Conservation (phyloP, 53 echinoderm and acorn worm genomes). For the Mesocentrotus franciscanus region DNA sequence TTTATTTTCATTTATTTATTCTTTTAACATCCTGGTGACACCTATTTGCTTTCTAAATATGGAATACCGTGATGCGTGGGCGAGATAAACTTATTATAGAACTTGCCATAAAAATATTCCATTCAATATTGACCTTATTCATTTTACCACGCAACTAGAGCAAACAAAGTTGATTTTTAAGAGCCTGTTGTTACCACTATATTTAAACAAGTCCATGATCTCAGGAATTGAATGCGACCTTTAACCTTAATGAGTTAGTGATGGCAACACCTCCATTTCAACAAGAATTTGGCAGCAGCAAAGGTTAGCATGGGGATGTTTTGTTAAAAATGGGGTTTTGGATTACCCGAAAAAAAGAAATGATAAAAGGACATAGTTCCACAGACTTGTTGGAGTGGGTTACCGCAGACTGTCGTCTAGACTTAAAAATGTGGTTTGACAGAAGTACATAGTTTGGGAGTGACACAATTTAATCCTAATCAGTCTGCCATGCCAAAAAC, state of each 20-base stretch:
- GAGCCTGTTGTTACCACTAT: neutral
- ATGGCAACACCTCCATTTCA: neutral
- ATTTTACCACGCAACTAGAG: neutral
- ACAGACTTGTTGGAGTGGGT: neutral
- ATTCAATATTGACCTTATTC: neutral
- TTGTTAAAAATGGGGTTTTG: neutral
- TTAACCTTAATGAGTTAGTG: neutral
- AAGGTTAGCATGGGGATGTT: neutral
- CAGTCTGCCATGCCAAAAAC: neutral
- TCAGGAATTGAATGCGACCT: neutral
- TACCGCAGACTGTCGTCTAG: slow-evolving; percentile 5
- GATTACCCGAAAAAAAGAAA: neutral
- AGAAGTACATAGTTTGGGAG: neutral
- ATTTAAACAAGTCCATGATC: neutral
- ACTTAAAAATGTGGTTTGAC: slow-evolving; percentile 12
- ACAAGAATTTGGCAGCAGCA: slow-evolving; percentile 11
- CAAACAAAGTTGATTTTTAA: slow-evolving; percentile 4
- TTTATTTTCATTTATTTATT: neutral
- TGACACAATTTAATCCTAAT: slow-evolving; percentile 1
- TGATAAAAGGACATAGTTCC: neutral
- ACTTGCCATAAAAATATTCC: neutral
- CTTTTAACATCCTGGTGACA: neutral
- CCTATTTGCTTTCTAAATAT: slow-evolving; percentile 18
- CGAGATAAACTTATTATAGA: neutral
- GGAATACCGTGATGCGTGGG: neutral